Evolutionary conservation across 2,888 invertebrate species (phyloP).

Genomic region (Nephrocerus scutellatus): DNA sequence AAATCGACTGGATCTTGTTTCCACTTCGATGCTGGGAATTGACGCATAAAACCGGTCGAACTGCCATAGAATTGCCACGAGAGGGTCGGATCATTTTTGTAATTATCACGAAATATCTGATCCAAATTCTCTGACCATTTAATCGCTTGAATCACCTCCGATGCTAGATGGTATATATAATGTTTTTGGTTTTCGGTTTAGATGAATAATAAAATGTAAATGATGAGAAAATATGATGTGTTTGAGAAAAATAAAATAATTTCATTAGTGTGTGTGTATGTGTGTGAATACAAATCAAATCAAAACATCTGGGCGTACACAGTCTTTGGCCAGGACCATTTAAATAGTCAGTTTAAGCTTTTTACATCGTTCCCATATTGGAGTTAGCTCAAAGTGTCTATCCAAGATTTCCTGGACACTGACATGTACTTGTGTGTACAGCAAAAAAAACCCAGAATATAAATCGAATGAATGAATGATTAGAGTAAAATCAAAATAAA

Average conservation of each 20-base stretch:
- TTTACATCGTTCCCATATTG: constrained; percentile 2
- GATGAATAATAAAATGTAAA: constrained; percentile 25
- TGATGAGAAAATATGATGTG: constrained; percentile 5
- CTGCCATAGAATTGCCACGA: constrained; percentile 99
- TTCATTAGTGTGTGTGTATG: constrained; percentile 1
- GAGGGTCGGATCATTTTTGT: constrained; percentile 75
- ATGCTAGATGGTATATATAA: constrained; percentile 50
- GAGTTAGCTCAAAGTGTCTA: constrained; percentile 22
- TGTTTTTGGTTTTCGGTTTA: constrained; percentile 7
- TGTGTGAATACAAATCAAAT: constrained; percentile 7
- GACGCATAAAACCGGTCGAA: constrained; percentile 92
- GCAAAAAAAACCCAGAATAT: constrained; percentile 6
- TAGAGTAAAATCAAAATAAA: constrained; percentile 10
- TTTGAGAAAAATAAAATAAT: constrained; percentile 19
- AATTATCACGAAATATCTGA: constrained; percentile 79
- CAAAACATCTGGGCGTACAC: background rate
- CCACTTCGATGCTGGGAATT: constrained; percentile 89
- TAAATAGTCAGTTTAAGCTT: constrained; percentile 23
- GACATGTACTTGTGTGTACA: constrained; percentile 17
- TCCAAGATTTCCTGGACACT: constrained; percentile 25
- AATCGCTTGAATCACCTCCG: constrained; percentile 83
- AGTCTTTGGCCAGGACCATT: constrained; percentile 23
- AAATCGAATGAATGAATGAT: constrained; percentile 2
- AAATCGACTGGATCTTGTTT: constrained; percentile 76
- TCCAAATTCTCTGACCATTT: constrained; percentile 94